phyloP scores from a whole-genome alignment of 2,113 vertebrate species.

The Laticauda laticaudata region DNA sequence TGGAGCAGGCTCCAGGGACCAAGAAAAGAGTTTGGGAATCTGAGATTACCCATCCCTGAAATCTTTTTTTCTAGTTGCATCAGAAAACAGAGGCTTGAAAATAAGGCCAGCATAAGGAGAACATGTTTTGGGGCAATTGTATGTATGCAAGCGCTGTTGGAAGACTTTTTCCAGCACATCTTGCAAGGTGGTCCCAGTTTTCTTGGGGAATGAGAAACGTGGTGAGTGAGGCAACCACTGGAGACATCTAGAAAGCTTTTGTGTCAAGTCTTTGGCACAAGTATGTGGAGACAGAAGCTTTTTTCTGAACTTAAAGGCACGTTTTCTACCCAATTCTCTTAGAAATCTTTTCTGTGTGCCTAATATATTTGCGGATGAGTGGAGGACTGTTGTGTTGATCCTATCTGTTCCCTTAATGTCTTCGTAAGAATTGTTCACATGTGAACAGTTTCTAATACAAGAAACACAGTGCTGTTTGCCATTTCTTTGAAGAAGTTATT shows the following conservation, averaged over 20 bases:
- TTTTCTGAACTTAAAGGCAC: background rate
- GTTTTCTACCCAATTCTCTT: background rate
- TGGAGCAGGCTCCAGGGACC: background rate
- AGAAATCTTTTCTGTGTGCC: background rate
- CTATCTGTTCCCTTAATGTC: background rate
- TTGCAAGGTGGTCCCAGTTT: background rate
- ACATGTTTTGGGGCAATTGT: background rate
- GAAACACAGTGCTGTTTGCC: background rate
- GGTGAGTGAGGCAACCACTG: too few species aligned
- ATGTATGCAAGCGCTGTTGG: background rate
- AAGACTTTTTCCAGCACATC: background rate
- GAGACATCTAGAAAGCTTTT: background rate
- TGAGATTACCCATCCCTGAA: background rate
- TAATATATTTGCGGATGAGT: background rate
- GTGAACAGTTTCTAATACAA: background rate
- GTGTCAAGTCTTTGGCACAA: background rate
- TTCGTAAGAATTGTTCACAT: background rate
- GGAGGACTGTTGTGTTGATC: background rate
- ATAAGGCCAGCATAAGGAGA: background rate
- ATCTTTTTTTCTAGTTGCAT: background rate
- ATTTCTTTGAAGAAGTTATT: background rate
- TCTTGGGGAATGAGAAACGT: background rate
- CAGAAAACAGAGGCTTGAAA: background rate
- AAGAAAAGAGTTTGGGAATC: background rate
- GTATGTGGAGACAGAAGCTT: background rate